Conservation (phyloP, 1,140 invertebrate species). For the Holotrichia oblita region DNA sequence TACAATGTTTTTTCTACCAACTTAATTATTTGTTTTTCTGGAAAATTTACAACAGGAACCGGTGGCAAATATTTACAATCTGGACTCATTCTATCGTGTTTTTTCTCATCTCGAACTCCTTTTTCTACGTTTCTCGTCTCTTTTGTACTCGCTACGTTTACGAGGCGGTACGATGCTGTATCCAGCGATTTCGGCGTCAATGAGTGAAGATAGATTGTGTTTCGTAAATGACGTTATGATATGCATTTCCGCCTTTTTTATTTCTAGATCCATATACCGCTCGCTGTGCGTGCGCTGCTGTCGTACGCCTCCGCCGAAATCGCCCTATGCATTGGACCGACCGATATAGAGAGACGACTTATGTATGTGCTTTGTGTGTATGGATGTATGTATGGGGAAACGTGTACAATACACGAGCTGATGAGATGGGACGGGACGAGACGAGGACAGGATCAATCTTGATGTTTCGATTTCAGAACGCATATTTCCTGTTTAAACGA, state of each 20-base stretch:
- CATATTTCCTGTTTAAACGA: constrained; percentile 36
- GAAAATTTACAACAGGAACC: constrained; percentile 36
- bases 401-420: neutral
- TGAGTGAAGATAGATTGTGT: constrained; percentile 35
- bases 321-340: neutral
- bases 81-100: constrained; percentile 33
- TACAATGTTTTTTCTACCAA: constrained; percentile 12
- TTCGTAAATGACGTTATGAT: constrained; percentile 36
- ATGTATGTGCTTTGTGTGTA: too few species aligned
- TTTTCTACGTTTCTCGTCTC: neutral
- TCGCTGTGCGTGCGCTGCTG: neutral
- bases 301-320: neutral
- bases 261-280: constrained; percentile 7
- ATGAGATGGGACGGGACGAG: constrained; percentile 16
- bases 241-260: constrained; percentile 36
- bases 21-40: constrained; percentile 36
- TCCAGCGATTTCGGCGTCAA: constrained; percentile 5
- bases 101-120: constrained; percentile 1
- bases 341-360: too few species aligned
- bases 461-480: constrained; percentile 33
- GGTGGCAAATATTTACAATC: constrained; percentile 36
- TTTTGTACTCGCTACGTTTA: neutral
- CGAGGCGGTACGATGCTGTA: neutral
- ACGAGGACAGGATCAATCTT: constrained; percentile 28
- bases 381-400: neutral